These are phyloP conservation scores for Plumapathes pennacea DNA, from an alignment of 92 coral and sea anemone genomes.

Conservation along the genomic window DNA sequence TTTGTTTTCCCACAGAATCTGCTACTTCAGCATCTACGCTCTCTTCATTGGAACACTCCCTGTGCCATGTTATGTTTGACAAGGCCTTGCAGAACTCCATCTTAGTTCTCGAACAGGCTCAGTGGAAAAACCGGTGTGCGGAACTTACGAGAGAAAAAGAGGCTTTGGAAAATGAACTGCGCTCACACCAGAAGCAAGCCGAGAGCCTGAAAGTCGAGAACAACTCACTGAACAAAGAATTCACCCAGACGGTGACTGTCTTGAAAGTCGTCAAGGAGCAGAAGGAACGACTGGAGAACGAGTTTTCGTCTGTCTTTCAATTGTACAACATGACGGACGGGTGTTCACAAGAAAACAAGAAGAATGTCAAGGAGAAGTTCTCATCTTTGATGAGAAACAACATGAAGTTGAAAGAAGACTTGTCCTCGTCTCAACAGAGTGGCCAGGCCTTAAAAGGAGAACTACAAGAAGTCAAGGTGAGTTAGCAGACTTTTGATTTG, in stretches of 20 bases:
- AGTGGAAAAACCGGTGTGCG: slow-evolving; percentile 15
- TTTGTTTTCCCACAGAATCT: too few species aligned
- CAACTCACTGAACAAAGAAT: slow-evolving; percentile 55
- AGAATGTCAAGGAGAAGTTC: slow-evolving; percentile 32
- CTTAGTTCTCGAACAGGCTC: slow-evolving; percentile 66
- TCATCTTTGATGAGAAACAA: slow-evolving; percentile 60
- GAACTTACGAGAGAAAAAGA: slow-evolving; percentile 51
- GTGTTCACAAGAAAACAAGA: neutral
- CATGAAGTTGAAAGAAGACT: slow-evolving; percentile 55
- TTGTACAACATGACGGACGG: slow-evolving; percentile 59
- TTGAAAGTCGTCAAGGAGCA: slow-evolving; percentile 62
- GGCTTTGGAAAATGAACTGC: slow-evolving; percentile 55
- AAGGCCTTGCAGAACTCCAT: slow-evolving; percentile 87
- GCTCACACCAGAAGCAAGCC: slow-evolving; percentile 42
- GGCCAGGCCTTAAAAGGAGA: slow-evolving; percentile 47
- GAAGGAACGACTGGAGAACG: slow-evolving; percentile 67
- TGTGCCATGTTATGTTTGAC: slow-evolving; percentile 85
- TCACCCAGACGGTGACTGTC: slow-evolving; percentile 53
- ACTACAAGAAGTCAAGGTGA: slow-evolving; percentile 63
- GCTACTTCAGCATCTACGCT: slow-evolving; percentile 2
- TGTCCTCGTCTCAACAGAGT: slow-evolving; percentile 42
- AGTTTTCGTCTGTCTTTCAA: slow-evolving; percentile 76
- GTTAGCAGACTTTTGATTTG: slow-evolving; percentile 6
- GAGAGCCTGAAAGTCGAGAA: slow-evolving; percentile 45
- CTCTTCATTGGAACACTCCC: slow-evolving; percentile 63